Evolutionary conservation across 2,113 vertebrate species (phyloP).

Genomic region (Calonectris borealis): DNA sequence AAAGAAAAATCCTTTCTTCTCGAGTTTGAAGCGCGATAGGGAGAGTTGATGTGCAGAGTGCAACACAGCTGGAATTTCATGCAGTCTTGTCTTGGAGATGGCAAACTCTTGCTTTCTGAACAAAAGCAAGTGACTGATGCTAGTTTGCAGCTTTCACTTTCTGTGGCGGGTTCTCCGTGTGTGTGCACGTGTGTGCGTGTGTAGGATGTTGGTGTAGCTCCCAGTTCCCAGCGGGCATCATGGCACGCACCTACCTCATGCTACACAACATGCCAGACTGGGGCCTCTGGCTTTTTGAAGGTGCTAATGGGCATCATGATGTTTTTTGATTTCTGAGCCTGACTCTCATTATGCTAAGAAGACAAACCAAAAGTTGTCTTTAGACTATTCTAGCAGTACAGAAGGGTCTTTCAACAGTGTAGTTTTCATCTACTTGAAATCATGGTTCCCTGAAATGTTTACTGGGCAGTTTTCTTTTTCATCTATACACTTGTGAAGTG

Average conservation of each 20-base stretch:
- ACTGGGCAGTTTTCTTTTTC: not conserved
- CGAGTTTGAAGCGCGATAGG: fast-evolving
- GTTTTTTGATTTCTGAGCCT: not conserved
- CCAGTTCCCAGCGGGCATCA: fast-evolving
- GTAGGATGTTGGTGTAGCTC: not conserved
- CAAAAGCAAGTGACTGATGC: not conserved
- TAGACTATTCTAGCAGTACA: not conserved
- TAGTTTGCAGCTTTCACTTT: not conserved
- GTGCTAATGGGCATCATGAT: not conserved
- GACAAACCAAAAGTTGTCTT: not conserved
- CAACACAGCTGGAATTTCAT: not conserved
- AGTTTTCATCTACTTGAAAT: not conserved
- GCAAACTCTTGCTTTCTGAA: not conserved
- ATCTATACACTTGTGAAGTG: not conserved
- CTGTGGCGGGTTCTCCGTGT: not conserved
- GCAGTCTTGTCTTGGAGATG: not conserved
- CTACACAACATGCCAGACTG: fast-evolving
- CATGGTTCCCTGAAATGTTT: not conserved
- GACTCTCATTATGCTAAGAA: not conserved
- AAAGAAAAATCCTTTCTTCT: not conserved
- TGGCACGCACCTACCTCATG: not conserved
- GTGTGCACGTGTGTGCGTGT: fast-evolving
- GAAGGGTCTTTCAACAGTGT: not conserved
- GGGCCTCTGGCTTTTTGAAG: not conserved
- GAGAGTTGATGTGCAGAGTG: not conserved